A percentile compares a stretch with the other conserved stretches of the same genome.
phyloP scores from a whole-genome alignment of 2,888 invertebrate genomes.

The Drosophila glabriapex region DNA sequence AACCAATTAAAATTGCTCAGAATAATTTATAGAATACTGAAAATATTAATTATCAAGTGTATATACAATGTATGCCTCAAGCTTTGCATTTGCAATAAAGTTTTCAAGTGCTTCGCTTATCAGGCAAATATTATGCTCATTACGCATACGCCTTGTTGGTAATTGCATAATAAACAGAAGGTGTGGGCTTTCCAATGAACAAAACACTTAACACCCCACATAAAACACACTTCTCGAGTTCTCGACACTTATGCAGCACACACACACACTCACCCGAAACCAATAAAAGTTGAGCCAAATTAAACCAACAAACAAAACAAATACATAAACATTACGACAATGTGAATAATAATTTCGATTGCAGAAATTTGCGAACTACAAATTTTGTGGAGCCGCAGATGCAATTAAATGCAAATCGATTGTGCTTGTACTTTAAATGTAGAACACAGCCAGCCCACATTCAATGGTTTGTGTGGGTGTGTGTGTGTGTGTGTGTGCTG shows the following conservation, averaged over 20 bases:
- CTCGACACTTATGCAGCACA: conserved; percentile 15
- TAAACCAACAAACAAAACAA: conserved; percentile 66
- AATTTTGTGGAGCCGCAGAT: conserved; percentile 71
- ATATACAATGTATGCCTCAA: not conserved
- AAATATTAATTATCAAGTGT: not conserved
- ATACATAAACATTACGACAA: conserved; percentile 75
- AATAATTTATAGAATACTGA: not conserved
- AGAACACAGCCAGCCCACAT: conserved; percentile 45
- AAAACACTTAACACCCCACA: conserved; percentile 67
- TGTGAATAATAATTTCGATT: conserved; percentile 75
- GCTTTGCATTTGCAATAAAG: conserved; percentile 9
- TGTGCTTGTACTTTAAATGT: conserved; percentile 62
- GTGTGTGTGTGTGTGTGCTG: conserved; percentile 7
- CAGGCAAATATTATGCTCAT: conserved; percentile 34
- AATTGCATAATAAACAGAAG: conserved; percentile 73
- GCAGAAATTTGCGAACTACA: conserved; percentile 57
- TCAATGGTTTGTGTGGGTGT: conserved; percentile 15
- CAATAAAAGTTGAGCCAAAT: conserved; percentile 44
- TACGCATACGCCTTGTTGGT: conserved; percentile 45
- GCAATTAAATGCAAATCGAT: conserved; percentile 79
- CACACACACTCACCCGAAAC: conserved; percentile 4
- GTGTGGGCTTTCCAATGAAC: conserved; percentile 49
- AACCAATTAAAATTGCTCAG: not conserved
- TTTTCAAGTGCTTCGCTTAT: conserved; percentile 7
- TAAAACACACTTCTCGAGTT: conserved; percentile 37